Base-by-base conservation (phyloP, 2,888 invertebrate species). In the Drosophila suboccidentalis region DNA sequence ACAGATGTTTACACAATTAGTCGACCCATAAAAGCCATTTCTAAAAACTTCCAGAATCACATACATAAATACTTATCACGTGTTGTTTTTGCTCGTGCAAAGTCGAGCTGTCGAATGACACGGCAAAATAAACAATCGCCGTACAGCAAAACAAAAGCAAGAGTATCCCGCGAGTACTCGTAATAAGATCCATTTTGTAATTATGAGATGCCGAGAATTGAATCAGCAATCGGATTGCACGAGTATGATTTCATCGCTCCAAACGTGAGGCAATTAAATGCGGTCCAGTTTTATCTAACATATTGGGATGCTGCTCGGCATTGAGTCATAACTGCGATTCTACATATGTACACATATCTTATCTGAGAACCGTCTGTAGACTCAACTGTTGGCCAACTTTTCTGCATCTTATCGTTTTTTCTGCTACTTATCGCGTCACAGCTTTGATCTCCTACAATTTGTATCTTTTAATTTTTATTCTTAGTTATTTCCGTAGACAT, bases 401-500 rank as follows among this genome's bases (percentile, higher is more conserved):
- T 29, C 4, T 39, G 34, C 6, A 3, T 36, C 51, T 71, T 57
- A 64, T 49, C 64, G 32, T 29, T n/a, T n/a, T n/a, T n/a, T n/a
- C n/a, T 29, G 38, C 3, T 5, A 5, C 58, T 58, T 58, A 64
- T 49, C 63, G 22, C 57, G 41, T 36, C 47, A 66, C 17, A 51
- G 26, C 29, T 13, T n/a, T 43, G 71, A 62, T 75, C 80, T 75
- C 80, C 39, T 62, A 60, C 22, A 5, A 29, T 36, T 47, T 60
- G 11, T 54, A 50, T 43, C n/a, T 43, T 44, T 10, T 22, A 32
- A 9, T 39, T 49, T 41, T 43, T 11, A 32, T 22, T 39, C 47
- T 62, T 65, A 57, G 43, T 67, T 71, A 79, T 64, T 65, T 77
- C 75, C 79, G 69, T 36, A 50, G 51, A 53, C 41, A 47, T 62